Conservation (phyloP, 2,113 vertebrate species). For the Xyrauchen texanus region DNA sequence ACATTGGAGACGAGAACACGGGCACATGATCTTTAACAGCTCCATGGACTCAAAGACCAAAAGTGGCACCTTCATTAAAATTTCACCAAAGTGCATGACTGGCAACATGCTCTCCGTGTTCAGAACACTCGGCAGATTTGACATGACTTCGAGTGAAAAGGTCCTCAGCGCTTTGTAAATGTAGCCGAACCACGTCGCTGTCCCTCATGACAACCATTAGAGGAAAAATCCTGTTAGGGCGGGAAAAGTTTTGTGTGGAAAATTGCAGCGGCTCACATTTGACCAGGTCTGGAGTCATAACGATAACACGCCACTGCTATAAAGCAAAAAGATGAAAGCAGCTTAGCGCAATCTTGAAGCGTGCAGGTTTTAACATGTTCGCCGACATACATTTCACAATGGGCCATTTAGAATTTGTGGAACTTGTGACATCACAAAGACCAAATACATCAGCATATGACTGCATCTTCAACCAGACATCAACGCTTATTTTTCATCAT, state of each 20-base stretch:
- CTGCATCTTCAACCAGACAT: too few relatives aligned
- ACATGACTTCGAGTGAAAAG: slow-evolving; percentile 36
- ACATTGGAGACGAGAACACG: neutral
- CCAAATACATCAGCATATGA: too few relatives aligned
- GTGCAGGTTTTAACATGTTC: neutral
- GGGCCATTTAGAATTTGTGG: too few relatives aligned
- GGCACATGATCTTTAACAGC: slow-evolving; percentile 34
- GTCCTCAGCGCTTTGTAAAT: slow-evolving; percentile 63
- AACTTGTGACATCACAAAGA: too few relatives aligned
- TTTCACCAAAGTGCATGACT: slow-evolving; percentile 35
- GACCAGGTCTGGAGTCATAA: slow-evolving; percentile 63
- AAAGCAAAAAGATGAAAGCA: slow-evolving; percentile 47
- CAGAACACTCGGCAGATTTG: slow-evolving; percentile 26
- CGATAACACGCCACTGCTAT: slow-evolving; percentile 61
- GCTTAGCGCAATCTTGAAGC: neutral
- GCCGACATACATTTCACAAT: neutral
- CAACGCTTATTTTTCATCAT: too few relatives aligned
- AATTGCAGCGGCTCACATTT: slow-evolving; percentile 64
- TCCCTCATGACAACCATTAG: slow-evolving; percentile 62
- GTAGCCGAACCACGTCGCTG: slow-evolving; percentile 57
- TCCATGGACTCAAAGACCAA: slow-evolving; percentile 5
- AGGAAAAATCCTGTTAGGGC: slow-evolving; percentile 59
- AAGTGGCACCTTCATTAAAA: slow-evolving; percentile 49
- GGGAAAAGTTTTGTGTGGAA: slow-evolving; percentile 58
- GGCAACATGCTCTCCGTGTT: neutral